Conservation (phyloP, 2,113 vertebrate species). For the Eolophus roseicapilla region DNA sequence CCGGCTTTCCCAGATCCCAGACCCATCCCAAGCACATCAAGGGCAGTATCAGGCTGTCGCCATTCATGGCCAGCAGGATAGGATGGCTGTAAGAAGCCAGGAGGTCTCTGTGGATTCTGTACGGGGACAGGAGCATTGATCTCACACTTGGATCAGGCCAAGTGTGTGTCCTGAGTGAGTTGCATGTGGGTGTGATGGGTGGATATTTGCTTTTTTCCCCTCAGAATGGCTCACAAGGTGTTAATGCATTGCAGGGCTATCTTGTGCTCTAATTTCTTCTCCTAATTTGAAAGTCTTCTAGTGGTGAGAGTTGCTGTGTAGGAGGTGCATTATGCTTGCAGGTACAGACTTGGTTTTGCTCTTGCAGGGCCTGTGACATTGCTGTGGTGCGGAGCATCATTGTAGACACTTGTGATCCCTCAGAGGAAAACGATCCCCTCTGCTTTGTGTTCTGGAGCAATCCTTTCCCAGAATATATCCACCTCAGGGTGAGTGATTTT, state of each 20-base stretch:
- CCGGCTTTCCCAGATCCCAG: neutral
- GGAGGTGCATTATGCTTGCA: neutral
- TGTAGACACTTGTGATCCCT: neutral
- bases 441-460: neutral
- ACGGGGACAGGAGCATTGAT: neutral
- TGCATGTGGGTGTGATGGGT: neutral
- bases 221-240: neutral
- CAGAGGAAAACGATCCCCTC: neutral
- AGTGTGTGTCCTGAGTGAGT: neutral
- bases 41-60: neutral
- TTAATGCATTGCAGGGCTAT: neutral
- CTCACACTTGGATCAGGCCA: neutral
- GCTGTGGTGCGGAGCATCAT: neutral
- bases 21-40: neutral
- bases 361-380: neutral
- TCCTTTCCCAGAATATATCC: neutral
- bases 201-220: too few species aligned
- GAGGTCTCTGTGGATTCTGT: neutral
- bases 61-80: neutral
- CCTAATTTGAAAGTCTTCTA: neutral
- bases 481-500: neutral
- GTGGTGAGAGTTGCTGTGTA: neutral
- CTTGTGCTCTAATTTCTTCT: neutral
- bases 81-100: neutral
- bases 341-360: neutral